Conservation (phyloP, 2,797 vertebrate species). For the Acanthis flammea region DNA sequence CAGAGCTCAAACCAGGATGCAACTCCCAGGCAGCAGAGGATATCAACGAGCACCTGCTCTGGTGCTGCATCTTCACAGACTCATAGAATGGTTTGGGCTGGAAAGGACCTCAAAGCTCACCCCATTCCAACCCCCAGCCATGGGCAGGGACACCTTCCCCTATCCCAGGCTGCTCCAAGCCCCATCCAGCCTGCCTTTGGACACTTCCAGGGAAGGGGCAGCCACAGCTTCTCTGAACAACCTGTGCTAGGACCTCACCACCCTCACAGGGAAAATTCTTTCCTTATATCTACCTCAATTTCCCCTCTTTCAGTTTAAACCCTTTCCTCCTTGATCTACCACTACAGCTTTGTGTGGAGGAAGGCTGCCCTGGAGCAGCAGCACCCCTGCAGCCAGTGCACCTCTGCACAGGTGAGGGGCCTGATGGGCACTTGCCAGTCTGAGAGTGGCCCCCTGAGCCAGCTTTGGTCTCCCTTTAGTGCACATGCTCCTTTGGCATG, state of each 20-base stretch:
- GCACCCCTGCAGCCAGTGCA: neutral
- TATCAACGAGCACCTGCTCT: rapidly evolving
- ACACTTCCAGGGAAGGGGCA: neutral
- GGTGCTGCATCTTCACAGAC: neutral
- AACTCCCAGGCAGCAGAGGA: rapidly evolving
- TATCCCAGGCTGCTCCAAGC: neutral
- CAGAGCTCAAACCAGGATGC: neutral
- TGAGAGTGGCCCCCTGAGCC: neutral
- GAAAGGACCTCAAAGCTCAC: neutral
- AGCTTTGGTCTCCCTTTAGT: neutral
- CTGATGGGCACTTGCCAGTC: neutral
- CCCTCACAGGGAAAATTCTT: neutral
- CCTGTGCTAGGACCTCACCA: neutral
- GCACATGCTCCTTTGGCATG: neutral
- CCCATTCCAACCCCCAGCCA: neutral
- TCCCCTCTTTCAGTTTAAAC: neutral
- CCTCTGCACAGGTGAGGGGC: neutral
- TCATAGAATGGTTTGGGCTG: rapidly evolving
- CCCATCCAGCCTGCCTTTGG: rapidly evolving
- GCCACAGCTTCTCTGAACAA: neutral
- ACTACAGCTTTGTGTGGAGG: neutral
- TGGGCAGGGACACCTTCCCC: neutral
- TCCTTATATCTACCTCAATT: neutral
- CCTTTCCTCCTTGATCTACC: neutral
- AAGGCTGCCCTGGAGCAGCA: neutral